Base-by-base conservation (phyloP, 2,797 vertebrate species). In the Geotria australis region DNA sequence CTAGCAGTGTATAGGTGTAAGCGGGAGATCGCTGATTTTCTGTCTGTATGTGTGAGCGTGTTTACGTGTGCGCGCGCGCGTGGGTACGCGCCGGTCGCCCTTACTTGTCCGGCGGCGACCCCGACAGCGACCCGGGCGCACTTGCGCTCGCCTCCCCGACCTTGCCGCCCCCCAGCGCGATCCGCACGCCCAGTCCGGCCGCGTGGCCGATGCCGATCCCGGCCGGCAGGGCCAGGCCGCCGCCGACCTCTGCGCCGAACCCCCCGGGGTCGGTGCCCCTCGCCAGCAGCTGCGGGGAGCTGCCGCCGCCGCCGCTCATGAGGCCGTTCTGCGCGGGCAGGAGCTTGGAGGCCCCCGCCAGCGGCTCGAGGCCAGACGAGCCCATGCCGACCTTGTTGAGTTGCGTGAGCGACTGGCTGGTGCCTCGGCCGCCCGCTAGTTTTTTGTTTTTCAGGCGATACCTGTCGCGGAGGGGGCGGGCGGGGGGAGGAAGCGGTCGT, bases 361-460 rank as follows among this genome's bases (percentile, higher is more conserved):
- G 65, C 8, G 8, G 51, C n/a, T 55, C 51, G n/a, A 24, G 24
- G 8, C 12, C 51, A 24, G 51, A n/a, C n/a, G n/a, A n/a, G n/a
- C 24, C 12, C 51, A 55, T 55, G 63, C 79, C 79, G 64, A 78
- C 75, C 76, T 85, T 91, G 64, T 74, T 76, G 56, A 82, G 69
- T 9, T 80, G 79, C 60, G 75, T 73, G 59, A 80, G 70, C 56
- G 80, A 80, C 59, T 81, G 68, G 51, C 80, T 77, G 67, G 84
- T 83, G 0, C 76, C 71, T 57, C 81, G 77, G 64, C 88, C 75
- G 60, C 81, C 78, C 62, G 80, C 78, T 58, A 88, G 71, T 10
- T 88, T 85, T 63, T 95, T 99, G 67, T 94, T 99, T 84, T 93
- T 94, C 71, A 94, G 94, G 62, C 91, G 83, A 70, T 94, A 96